Base-by-base conservation (phyloP, 2,797 vertebrate species). In the Argentina silus region DNA sequence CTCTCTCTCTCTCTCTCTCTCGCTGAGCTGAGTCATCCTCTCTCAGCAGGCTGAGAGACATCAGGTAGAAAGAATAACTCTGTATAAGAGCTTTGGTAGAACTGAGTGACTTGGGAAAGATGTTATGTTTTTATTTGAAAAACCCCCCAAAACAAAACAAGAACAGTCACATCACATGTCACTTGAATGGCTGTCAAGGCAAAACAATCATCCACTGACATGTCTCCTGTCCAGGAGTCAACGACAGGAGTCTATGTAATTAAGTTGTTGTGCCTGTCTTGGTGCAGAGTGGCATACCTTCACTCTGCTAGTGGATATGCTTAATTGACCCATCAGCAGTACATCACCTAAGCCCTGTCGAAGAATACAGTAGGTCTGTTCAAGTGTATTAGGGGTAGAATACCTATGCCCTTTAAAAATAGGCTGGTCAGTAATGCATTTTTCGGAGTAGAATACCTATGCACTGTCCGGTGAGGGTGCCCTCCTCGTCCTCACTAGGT, bases 401-500 rank as follows among this genome's bases (percentile, higher is more conserved):
- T 70, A 85, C 79, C 44, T 48, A 9, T 60, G 43, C 42, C 42
- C 17, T 4, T 36, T 36, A 2, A 36, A 36, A 36, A 1, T 2
- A 36, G 27, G 27, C 27, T 36, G 27, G 27, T 36, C 27, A 36
- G 27, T 36, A 36, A 36, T 36, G 27, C 27, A 36, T 36, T 17
- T 9, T 45, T 10, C 11, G 42, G 63, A 45, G 55, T 9, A 45
- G 5, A 36, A 78, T 88, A 96, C 95, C 95, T 90, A 90, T 93
- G 67, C 91, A 88, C 0, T 89, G 82, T 45, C 90, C 94, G 72
- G 56, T 82, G 0, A 81, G 93, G 0, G 85, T 85, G 63, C 4
- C 19, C 11, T 60, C 83, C 68, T 97, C 96, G 1, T 95, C 88
- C 53, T 98, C 97, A 0, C 81, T 78, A 2, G 96, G 96, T 69